These are phyloP conservation scores for Amblyopsis rosae DNA, from an alignment of 2,113 vertebrate species.

Conservation along the genomic window DNA sequence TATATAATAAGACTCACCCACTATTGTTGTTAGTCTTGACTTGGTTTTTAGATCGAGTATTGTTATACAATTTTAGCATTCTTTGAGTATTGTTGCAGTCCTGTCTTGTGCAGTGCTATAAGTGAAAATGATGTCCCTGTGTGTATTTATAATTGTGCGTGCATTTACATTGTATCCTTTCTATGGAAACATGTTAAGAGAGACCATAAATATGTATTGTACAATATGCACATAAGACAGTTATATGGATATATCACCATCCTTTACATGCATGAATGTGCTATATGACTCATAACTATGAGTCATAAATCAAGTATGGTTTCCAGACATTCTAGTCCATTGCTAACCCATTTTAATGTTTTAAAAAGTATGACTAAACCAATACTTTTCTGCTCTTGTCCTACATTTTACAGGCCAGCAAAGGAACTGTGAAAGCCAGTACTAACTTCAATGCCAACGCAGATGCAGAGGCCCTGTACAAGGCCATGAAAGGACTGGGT, in stretches of 20 bases:
- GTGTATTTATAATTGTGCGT: neutral
- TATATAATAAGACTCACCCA: neutral
- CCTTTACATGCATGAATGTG: neutral
- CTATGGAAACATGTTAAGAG: neutral
- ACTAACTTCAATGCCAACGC: conserved; percentile 83
- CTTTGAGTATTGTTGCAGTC: conserved; percentile 5
- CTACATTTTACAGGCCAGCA: conserved; percentile 65
- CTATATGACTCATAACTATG: neutral
- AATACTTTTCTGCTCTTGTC: conserved; percentile 1
- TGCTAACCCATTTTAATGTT: no score
- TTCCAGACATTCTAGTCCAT: no score
- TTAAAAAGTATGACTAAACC: neutral
- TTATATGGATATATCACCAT: neutral
- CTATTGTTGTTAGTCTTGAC: neutral
- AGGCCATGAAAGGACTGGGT: conserved; percentile 97
- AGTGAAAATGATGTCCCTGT: no score
- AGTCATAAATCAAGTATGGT: neutral
- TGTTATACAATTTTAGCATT: conserved; percentile 11
- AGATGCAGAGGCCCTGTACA: conserved; percentile 86
- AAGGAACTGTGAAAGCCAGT: conserved; percentile 83
- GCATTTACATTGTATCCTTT: neutral
- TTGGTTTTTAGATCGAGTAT: conserved; percentile 7
- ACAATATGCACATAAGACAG: no score
- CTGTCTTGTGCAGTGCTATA: no score
- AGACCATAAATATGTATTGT: no score